Base-by-base conservation (phyloP, 2,113 vertebrate genomes). In the Scophthalmus maximus region DNA sequence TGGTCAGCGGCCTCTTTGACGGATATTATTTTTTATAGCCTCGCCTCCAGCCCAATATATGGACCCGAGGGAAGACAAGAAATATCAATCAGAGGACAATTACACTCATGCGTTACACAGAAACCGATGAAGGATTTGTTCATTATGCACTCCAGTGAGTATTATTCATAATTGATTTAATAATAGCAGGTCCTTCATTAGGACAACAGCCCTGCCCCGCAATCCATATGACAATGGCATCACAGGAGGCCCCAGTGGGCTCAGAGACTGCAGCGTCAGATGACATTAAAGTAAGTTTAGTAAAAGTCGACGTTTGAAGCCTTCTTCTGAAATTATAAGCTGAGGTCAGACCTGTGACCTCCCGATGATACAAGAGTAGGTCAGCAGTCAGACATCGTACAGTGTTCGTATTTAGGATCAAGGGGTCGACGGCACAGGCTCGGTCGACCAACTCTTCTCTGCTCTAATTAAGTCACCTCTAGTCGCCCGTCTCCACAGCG, bases 1-100 rank as follows among this genome's bases (percentile, higher is more conserved):
- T 55, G 67, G 71, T 76, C 46, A 50, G 47, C 63, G 30, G 51
- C 70, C 68, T 61, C 46, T 20, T 8, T 17, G 55, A 14, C 55
- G 60, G 8, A 40, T 77, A 49, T 49, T 77, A 49, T 49, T 70
- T 76, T 62, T 87, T 18, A 68, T 27, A 60, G 8, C 18, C 64
- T 82, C 57, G 55, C 70, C 79, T 78, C 29, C 46, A 68, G 70
- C 32, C 68, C 77, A 69, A 78, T 56, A 46, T 57, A 70, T 25
- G 44, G 55, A 58, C 76, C 66, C 60, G 32, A 8, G 73, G 69
- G 72, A 63, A 65, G 56, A 78, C 55, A 44, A 62, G 46, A 82
- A 83, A 81, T 58, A 88, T 86, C 74, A 83, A 83, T 83, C 80
- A 69, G 73, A 76, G 71, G 69, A 81, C 76, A 84, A 87, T 87